These are phyloP conservation scores for Paracentrotus lividus DNA, from an alignment of 53 echinoderm and acorn worm genomes.

Conservation along the genomic window DNA sequence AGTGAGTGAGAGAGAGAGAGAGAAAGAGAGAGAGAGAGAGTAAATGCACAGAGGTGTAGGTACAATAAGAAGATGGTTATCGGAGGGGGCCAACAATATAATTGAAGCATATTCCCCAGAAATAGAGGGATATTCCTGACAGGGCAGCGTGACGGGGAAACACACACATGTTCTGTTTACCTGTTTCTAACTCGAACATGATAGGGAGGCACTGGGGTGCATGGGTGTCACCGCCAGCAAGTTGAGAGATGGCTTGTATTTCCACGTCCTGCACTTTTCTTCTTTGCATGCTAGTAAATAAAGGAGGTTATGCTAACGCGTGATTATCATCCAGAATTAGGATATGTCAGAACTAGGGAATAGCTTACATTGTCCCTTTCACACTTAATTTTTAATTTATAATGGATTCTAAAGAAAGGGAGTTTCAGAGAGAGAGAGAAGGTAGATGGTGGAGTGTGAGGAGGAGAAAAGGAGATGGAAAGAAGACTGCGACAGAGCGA, in stretches of 20 bases:
- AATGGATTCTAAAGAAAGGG: no score
- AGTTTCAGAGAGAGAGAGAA: no score
- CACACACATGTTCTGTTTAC: constrained; percentile 19
- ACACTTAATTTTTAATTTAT: no score
- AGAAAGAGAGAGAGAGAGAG: background rate
- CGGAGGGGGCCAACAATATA: background rate
- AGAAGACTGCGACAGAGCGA: no score
- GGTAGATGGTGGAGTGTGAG: no score
- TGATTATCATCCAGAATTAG: constrained; percentile 20
- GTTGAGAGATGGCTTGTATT: constrained; percentile 17
- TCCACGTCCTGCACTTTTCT: constrained; percentile 19
- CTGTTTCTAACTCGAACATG: constrained; percentile 15
- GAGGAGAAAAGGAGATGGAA: no score
- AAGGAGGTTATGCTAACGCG: constrained; percentile 32
- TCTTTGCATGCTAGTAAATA: constrained; percentile 11
- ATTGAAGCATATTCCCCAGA: background rate
- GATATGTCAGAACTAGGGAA: background rate
- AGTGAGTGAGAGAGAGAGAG: background rate
- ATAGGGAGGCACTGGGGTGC: background rate
- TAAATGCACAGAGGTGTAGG: background rate
- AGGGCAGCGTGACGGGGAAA: background rate
- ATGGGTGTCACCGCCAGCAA: constrained; percentile 1
- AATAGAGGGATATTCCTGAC: background rate
- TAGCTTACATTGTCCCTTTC: background rate
- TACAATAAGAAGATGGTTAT: background rate